phyloP scores from a whole-genome alignment of 2,113 vertebrate genomes.

The Speoplatyrhinus poulsoni region DNA sequence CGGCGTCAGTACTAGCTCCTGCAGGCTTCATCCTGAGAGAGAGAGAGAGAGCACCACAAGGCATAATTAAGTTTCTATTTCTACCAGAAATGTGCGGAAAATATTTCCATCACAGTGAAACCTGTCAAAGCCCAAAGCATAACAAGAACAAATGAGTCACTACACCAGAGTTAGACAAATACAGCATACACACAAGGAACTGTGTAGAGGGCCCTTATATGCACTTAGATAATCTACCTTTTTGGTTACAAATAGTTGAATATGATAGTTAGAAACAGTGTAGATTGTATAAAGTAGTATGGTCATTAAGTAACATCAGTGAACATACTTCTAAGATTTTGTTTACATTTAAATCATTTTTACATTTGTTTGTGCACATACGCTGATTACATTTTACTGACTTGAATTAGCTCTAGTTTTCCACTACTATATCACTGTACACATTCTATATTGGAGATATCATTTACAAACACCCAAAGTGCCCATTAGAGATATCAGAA shows the following conservation, averaged over 20 bases:
- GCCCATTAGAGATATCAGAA: slow-evolving; percentile 3
- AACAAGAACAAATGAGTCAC: slow-evolving; percentile 12
- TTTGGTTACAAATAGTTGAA: too few relatives aligned
- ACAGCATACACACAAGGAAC: neutral
- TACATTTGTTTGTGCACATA: neutral
- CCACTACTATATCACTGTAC: neutral
- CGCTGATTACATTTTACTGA: neutral
- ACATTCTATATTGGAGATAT: neutral
- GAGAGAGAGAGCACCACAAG: slow-evolving; percentile 23
- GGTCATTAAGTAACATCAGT: too few relatives aligned
- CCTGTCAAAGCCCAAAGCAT: slow-evolving; percentile 14
- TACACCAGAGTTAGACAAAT: slow-evolving; percentile 1
- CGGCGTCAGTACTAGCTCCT: slow-evolving; percentile 65
- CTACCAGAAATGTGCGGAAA: neutral
- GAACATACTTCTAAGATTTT: too few relatives aligned
- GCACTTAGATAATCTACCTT: neutral
- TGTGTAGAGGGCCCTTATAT: neutral
- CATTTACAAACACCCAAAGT: slow-evolving; percentile 2
- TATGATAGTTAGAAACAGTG: neutral
- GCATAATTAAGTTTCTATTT: neutral
- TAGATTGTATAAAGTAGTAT: neutral
- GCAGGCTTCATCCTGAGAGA: slow-evolving; percentile 77
- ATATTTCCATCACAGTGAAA: slow-evolving; percentile 6
- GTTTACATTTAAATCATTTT: neutral
- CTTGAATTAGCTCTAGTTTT: neutral